Conservation (phyloP, 2,888 invertebrate genomes). For the Drosophila percnosoma region DNA sequence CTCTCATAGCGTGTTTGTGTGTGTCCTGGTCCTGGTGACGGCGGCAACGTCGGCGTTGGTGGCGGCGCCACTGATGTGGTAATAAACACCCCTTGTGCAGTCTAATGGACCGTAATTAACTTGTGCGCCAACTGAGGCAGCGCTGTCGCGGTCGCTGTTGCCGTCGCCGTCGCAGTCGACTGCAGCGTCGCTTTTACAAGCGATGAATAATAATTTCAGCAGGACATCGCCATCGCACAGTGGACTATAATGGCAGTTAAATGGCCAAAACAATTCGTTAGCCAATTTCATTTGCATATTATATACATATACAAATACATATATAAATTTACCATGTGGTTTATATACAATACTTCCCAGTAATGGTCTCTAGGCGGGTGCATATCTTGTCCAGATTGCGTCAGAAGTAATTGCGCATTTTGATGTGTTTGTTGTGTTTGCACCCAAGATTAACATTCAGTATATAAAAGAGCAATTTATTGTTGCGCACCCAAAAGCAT, state of each 20-base stretch:
- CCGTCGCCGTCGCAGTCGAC: conserved; percentile 21
- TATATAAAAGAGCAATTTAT: conserved; percentile 38
- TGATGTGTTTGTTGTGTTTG: conserved; percentile 7
- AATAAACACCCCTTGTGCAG: conserved; percentile 82
- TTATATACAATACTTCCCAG: conserved; percentile 5
- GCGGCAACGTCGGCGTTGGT: conserved; percentile 13
- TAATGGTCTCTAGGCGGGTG: not conserved
- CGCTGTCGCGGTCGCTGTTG: conserved; percentile 23
- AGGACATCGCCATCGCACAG: conserved; percentile 56
- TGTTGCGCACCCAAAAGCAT: conserved; percentile 11
- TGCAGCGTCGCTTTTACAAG: conserved; percentile 59
- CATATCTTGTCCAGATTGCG: conserved; percentile 48
- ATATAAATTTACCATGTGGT: conserved; percentile 17
- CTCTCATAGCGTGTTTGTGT: conserved; percentile 52
- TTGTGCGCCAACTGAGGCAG: conserved; percentile 68
- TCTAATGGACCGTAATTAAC: conserved; percentile 81
- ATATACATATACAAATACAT: conserved; percentile 10
- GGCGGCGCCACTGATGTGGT: conserved; percentile 78
- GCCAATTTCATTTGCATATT: conserved; percentile 58
- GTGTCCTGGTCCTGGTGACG: conserved; percentile 54
- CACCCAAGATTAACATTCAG: conserved; percentile 16
- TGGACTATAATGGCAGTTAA: conserved; percentile 70
- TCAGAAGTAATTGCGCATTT: conserved; percentile 49
- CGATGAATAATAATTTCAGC: conserved; percentile 78
- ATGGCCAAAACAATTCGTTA: conserved; percentile 68